A percentile compares a stretch with the other conserved stretches of the same genome.
These are phyloP conservation scores for Poeciliopsis presidionis DNA, from an alignment of 2,797 vertebrate genomes.

Conservation along the genomic window DNA sequence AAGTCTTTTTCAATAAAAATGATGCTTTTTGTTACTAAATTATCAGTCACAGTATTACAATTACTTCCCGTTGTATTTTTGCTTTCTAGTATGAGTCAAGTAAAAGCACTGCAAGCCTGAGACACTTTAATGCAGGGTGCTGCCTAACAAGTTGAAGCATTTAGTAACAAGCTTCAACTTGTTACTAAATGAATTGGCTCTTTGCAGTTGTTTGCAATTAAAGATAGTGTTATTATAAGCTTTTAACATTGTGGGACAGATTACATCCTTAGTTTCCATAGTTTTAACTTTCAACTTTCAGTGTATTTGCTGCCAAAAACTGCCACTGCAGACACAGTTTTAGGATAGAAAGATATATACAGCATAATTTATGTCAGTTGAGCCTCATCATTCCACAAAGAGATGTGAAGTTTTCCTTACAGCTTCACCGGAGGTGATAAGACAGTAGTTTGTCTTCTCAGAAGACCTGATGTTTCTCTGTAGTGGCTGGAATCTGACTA, in stretches of 20 bases:
- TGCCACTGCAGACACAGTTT: constrained; percentile 12
- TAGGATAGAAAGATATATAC: neutral
- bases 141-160: neutral
- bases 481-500: neutral
- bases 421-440: neutral
- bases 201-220: neutral
- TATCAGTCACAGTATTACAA: neutral
- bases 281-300: constrained; percentile 7
- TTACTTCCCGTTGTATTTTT: constrained; percentile 30
- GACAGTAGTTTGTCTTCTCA: neutral
- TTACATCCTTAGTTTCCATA: constrained; percentile 14
- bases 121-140: neutral
- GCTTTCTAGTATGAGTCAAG: constrained; percentile 1
- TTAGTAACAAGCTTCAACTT: neutral
- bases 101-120: neutral
- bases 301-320: constrained; percentile 21
- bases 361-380: neutral
- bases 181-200: neutral
- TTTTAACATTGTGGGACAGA: constrained; percentile 1
- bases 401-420: neutral
- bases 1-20: constrained; percentile 4
- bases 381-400: neutral
- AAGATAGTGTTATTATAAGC: constrained; percentile 7
- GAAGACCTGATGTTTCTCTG: neutral
- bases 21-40: neutral